Evolutionary conservation across 2,113 vertebrate genomes (phyloP).

Genomic region (Gyps fulvus): DNA sequence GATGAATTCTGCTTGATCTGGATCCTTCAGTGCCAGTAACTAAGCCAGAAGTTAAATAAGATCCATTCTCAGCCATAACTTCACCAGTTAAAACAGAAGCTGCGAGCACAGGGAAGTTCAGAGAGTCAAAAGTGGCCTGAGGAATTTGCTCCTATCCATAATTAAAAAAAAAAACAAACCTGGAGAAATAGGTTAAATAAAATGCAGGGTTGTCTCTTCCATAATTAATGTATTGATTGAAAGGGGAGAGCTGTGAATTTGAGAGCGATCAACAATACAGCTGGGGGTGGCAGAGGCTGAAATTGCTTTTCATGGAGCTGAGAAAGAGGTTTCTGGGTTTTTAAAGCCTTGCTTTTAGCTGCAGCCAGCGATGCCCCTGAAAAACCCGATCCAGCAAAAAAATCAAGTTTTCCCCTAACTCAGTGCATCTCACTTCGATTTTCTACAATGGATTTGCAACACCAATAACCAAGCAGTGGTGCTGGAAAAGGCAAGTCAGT

Average conservation of each 20-base stretch:
- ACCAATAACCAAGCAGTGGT: rapidly evolving
- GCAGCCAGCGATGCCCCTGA: rapidly evolving
- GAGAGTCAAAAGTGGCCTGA: not conserved
- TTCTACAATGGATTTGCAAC: not conserved
- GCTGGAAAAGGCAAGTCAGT: not conserved
- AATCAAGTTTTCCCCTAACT: not conserved
- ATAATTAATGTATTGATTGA: not conserved
- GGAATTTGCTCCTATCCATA: not conserved
- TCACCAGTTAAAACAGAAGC: not conserved
- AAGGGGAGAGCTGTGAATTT: not conserved
- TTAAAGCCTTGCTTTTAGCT: not conserved
- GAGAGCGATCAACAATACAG: not conserved
- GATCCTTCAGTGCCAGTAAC: not conserved
- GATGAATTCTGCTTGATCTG: not conserved
- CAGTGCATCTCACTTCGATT: not conserved
- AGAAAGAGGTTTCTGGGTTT: not conserved
- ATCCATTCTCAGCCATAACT: not conserved
- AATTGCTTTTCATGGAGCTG: not conserved
- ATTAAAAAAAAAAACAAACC: not conserved
- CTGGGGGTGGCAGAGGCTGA: not conserved
- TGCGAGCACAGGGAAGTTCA: not conserved
- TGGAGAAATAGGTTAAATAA: not conserved
- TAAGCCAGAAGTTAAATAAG: not conserved
- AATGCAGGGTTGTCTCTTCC: not conserved
- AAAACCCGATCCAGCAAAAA: not conserved